Percentiles rank a stretch among this genome's conserved stretches.
phyloP scores from a whole-genome alignment of 2,113 vertebrate species.

The Takifugu flavidus region DNA sequence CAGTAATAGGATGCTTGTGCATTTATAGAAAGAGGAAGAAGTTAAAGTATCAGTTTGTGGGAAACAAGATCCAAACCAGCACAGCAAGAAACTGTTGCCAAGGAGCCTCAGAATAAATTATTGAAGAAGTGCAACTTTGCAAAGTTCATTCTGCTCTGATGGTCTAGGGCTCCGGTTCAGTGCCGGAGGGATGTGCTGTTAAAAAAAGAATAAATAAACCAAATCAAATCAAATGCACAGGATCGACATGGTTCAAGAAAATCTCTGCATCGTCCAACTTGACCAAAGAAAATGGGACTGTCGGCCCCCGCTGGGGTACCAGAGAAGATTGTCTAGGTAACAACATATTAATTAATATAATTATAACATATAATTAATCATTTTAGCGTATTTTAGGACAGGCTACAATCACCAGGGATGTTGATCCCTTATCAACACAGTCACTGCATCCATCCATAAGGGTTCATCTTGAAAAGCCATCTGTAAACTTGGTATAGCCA shows the following conservation, averaged over 20 bases:
- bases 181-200: conserved; percentile 18
- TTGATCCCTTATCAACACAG: no score
- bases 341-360: no score
- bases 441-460: no score
- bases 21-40: no score
- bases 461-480: no score
- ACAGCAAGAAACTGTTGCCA: conserved; percentile 9
- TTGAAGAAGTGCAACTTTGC: conserved; percentile 8
- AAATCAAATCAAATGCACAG: background rate
- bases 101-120: conserved; percentile 21
- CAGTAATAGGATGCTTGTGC: no score
- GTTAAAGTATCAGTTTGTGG: background rate
- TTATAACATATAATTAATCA: no score
- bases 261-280: conserved; percentile 25
- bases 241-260: conserved; percentile 6
- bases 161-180: conserved; percentile 12
- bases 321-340: no score
- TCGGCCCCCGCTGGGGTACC: conserved; percentile 31
- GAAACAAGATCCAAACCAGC: conserved; percentile 15
- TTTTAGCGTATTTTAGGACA: no score
- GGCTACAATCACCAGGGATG: no score
- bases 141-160: conserved; percentile 15
- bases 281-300: conserved; percentile 31
- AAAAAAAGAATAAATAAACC: background rate
- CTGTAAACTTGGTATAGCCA: no score